Conservation (phyloP, 2,888 invertebrate genomes). For the Biston betularia region DNA sequence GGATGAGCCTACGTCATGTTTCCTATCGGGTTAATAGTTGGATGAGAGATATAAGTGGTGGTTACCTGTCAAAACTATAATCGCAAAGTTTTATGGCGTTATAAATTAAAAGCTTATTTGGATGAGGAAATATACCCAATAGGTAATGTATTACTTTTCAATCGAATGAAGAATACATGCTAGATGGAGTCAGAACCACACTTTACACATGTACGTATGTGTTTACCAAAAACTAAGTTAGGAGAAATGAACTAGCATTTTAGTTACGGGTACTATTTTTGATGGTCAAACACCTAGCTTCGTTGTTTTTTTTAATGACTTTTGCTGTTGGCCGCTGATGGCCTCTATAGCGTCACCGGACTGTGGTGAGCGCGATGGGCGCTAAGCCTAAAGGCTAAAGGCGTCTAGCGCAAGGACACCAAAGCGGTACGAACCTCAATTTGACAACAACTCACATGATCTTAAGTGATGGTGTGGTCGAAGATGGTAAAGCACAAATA, state of each 20-base stretch:
- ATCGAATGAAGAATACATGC: not conserved
- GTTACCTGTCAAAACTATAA: slow-evolving; percentile 60
- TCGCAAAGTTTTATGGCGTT: slow-evolving; percentile 48
- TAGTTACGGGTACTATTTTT: no score
- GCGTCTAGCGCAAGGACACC: no score
- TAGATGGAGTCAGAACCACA: not conserved
- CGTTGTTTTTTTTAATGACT: no score
- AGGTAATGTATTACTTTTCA: not conserved
- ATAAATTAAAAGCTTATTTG: slow-evolving; percentile 41
- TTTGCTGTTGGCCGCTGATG: no score
- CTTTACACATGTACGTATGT: not conserved
- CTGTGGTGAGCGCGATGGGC: no score
- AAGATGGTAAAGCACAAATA: no score
- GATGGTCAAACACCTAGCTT: no score
- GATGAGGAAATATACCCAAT: slow-evolving; percentile 15
- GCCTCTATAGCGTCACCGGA: no score
- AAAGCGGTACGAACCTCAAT: no score
- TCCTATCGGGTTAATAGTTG: slow-evolving; percentile 62
- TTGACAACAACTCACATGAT: no score
- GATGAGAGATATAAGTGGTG: slow-evolving; percentile 54
- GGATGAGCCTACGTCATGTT: slow-evolving; percentile 59
- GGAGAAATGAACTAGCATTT: not conserved
- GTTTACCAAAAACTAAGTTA: not conserved
- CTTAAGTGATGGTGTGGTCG: no score
- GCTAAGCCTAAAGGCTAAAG: no score